Conservation (phyloP, 2,888 invertebrate genomes). For the Sylvicola cinctus region DNA sequence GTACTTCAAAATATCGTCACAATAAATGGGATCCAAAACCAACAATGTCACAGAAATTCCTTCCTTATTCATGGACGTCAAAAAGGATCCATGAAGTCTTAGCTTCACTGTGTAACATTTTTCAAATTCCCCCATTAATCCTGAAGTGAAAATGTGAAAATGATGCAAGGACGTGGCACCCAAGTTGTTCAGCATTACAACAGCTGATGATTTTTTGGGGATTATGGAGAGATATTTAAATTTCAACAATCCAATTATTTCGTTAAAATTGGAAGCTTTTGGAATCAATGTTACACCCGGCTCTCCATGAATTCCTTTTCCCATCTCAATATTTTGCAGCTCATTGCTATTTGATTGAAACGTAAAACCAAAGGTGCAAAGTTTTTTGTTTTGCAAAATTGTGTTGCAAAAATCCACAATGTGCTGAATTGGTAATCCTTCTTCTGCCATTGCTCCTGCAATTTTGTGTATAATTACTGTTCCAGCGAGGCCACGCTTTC, state of each 20-base stretch:
- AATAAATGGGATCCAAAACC: conserved; percentile 26
- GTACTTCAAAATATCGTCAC: neutral
- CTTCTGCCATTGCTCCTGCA: conserved; percentile 53
- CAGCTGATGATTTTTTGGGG: conserved; percentile 25
- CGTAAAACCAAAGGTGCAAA: conserved; percentile 24
- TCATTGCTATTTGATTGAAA: conserved; percentile 2
- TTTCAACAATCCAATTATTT: conserved; percentile 28
- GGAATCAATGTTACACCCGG: conserved; percentile 28
- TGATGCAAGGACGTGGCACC: conserved; percentile 37
- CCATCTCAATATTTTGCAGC: conserved; percentile 38
- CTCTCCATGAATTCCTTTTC: conserved; percentile 35
- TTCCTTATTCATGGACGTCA: conserved; percentile 59
- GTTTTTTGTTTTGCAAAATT: conserved; percentile 17
- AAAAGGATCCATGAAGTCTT: conserved; percentile 26
- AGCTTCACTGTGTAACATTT: conserved; percentile 9
- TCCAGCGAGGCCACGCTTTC: conserved; percentile 39
- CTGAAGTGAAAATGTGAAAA: conserved; percentile 24
- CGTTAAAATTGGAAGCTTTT: conserved; percentile 25
- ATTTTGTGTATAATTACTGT: conserved; percentile 36
- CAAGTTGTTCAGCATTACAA: conserved; percentile 55
- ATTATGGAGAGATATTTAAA: conserved; percentile 18
- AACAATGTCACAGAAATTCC: conserved; percentile 57
- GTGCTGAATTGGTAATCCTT: conserved; percentile 32
- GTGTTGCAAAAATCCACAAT: conserved; percentile 30
- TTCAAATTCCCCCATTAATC: conserved; percentile 5